Evolutionary conservation across 1,140 invertebrate species (phyloP).

Genomic region (Drosophila navojoa): DNA sequence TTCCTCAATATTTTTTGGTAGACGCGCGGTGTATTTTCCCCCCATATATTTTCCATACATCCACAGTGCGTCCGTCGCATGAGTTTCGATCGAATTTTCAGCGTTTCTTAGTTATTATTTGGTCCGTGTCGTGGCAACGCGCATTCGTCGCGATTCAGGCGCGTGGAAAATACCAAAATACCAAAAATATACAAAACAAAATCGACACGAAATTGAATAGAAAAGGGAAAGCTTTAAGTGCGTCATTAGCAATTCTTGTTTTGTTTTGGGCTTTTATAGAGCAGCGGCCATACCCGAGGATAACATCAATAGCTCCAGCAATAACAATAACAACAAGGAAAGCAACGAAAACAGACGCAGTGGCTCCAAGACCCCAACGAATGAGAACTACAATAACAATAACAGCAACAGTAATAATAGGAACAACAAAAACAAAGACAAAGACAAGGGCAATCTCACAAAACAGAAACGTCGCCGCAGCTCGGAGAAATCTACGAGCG

Average conservation of each 20-base stretch:
- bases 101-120: constrained; percentile 70
- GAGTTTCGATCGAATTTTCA: constrained; percentile 62
- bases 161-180: constrained; percentile 49
- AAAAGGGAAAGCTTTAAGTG: constrained; percentile 37
- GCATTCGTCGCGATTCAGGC: constrained; percentile 65
- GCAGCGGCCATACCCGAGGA: constrained; percentile 59
- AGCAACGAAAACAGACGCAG: constrained; percentile 43
- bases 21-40: constrained; percentile 49
- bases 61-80: constrained; percentile 45
- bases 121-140: constrained; percentile 76
- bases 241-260: constrained; percentile 40
- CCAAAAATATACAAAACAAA: constrained; percentile 19
- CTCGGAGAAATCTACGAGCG: constrained; percentile 61
- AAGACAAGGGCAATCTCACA: constrained; percentile 40
- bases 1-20: constrained; percentile 77
- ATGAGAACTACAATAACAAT: constrained; percentile 55
- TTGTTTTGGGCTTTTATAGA: constrained; percentile 59
- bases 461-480: constrained; percentile 69
- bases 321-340: constrained; percentile 22
- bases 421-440: constrained; percentile 40
- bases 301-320: constrained; percentile 35
- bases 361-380: constrained; percentile 69
- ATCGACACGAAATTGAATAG: constrained; percentile 26
- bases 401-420: constrained; percentile 30
- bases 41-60: constrained; percentile 43